Evolutionary conservation across 2,113 vertebrate species (phyloP).

Genomic region (Danionella cerebrum): DNA sequence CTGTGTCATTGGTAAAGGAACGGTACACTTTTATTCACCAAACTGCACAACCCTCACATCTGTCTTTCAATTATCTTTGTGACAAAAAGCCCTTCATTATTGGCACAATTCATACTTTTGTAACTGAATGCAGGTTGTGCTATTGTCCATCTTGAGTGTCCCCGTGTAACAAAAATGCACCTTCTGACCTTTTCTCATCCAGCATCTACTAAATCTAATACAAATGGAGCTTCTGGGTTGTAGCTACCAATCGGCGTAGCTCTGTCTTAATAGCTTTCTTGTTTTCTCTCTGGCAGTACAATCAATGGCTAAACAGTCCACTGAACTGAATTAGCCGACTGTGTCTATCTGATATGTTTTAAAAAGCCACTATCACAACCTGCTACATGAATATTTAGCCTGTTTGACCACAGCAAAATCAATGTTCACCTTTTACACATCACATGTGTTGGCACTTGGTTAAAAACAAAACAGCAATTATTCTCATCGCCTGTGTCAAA

Average conservation of each 20-base stretch:
- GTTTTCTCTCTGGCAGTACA: slow-evolving; percentile 33
- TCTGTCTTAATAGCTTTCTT: slow-evolving; percentile 30
- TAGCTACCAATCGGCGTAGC: slow-evolving; percentile 5
- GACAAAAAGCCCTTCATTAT: too few species aligned
- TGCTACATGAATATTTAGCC: slow-evolving; percentile 45
- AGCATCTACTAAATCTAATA: slow-evolving; percentile 2
- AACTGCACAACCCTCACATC: too few species aligned
- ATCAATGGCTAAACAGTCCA: slow-evolving; percentile 45
- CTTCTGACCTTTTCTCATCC: slow-evolving; percentile 17
- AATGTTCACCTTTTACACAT: slow-evolving; percentile 36
- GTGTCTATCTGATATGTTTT: slow-evolving; percentile 42
- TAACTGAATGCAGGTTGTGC: not conserved
- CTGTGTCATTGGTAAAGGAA: too few species aligned
- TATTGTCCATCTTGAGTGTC: not conserved
- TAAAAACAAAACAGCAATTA: slow-evolving; percentile 39
- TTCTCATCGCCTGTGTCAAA: slow-evolving; percentile 43
- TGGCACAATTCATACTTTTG: not conserved
- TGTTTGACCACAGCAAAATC: slow-evolving; percentile 43
- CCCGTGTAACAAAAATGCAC: not conserved
- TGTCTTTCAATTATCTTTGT: too few species aligned
- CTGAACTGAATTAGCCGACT: slow-evolving; percentile 46
- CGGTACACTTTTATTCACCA: too few species aligned
- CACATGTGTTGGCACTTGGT: slow-evolving; percentile 11
- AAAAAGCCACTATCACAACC: slow-evolving; percentile 32
- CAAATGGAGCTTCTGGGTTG: slow-evolving; percentile 7